Conservation (phyloP, 1,140 invertebrate genomes). For the Thrips palmi region DNA sequence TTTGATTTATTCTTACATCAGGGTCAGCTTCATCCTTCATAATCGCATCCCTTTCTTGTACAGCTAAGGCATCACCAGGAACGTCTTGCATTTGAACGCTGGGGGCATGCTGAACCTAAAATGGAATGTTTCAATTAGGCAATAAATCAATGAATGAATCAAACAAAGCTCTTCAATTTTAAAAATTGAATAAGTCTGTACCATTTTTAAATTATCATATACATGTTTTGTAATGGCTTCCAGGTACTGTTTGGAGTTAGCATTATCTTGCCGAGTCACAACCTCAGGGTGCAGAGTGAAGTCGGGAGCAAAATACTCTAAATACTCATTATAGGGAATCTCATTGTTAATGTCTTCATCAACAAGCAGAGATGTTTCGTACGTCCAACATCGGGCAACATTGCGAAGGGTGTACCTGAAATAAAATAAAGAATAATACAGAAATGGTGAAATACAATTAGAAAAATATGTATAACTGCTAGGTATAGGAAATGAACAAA, state of each 20-base stretch:
- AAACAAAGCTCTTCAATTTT: too few species aligned
- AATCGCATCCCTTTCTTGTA: conserved; percentile 34
- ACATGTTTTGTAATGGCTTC: conserved; percentile 72
- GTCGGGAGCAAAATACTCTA: conserved; percentile 91
- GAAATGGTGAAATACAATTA: conserved; percentile 1
- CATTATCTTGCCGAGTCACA: conserved; percentile 67
- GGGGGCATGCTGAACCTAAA: conserved; percentile 67
- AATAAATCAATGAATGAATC: too few species aligned
- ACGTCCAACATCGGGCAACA: conserved; percentile 97
- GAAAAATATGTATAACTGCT: conserved; percentile 2
- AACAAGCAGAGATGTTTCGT: conserved; percentile 87
- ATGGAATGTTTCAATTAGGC: too few species aligned
- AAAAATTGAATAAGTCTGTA: too few species aligned
- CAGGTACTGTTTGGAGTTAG: conserved; percentile 80
- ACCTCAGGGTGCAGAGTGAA: conserved; percentile 85
- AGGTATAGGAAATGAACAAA: neutral
- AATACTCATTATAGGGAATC: conserved; percentile 81
- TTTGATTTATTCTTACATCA: conserved; percentile 57
- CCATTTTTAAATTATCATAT: conserved; percentile 74
- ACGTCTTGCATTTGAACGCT: conserved; percentile 88
- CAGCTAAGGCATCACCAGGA: conserved; percentile 42
- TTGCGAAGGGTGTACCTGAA: conserved; percentile 80
- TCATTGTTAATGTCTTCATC: conserved; percentile 85
- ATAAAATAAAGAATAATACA: conserved; percentile 10
- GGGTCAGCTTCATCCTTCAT: conserved; percentile 61